Evolutionary conservation across 53 echinoderm and acorn worm genomes (phyloP), one percentile per base, ranked within the genome.

Genomic region (Temnopleurus reevesii): DNA sequence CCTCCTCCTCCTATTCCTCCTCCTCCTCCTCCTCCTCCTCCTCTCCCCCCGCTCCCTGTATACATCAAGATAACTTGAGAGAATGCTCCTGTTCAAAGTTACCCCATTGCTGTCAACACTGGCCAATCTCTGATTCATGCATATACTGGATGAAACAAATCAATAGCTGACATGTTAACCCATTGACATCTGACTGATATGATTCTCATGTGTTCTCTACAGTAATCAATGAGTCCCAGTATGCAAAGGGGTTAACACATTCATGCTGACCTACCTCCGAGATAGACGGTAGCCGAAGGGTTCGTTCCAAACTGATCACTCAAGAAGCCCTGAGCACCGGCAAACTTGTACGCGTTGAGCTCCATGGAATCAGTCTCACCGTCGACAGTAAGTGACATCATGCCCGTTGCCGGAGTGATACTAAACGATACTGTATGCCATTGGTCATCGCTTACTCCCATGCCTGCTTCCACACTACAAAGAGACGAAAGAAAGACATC

Each of bases 381-480:
- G 35, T 87, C 88, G 1, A 87, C 88, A 12, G 71, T 87, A 31
- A 87, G 53, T 12, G 88, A 87, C 88, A 87, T 87, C 45, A 51
- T 53, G 5, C 86, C 86, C 28, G 86, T 86, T 27, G 26, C 86
- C 26, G 86, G 86, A 24, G 29, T 87, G 88, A 87, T 87, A 21
- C 66, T 93, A 93, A 93, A 95, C 26, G 86, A 58, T 4, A 95
- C 86, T 1, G 76, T 89, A 57, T 95, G 92, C 95, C 95, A 95
- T 45, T 93, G 53, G 76, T 95, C 93, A 83, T 95, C 89, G 38
- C 91, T 89, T 24, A 95, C 55, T 31, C 89, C 84, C 45, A 81
- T 66, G 6, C 88, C 88, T 18, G 71, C 88, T 49, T 66, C 71
- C 2, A 87, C 2, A 47, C 88, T 87, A 71, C 7, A 85, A 61